Evolutionary conservation across 2,888 invertebrate species (phyloP), one percentile per base, ranked within the genome.

Genomic region (Diaphora mendica): DNA sequence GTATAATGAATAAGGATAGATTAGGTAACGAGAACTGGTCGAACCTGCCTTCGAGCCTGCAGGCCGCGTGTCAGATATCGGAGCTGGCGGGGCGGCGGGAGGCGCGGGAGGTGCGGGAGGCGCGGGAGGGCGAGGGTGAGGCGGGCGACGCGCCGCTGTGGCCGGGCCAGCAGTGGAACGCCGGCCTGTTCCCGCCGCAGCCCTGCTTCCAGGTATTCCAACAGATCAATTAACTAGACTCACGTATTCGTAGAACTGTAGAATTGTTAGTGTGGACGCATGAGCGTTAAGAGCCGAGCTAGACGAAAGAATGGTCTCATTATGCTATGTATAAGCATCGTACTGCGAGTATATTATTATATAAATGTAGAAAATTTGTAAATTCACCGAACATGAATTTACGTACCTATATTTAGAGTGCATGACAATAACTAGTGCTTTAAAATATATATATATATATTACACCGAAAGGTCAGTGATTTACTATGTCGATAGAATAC

Each of bases 41-140:
- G 73, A 96, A 96, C 77, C 90, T 97, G 85, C 97, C 97, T 73
- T 96, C 96, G 84, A 96, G 94, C 79, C 90, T 97, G 90, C 97
- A 97, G 88, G 96, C 92, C 83, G 96, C 97, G 77, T 97, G 97
- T 84, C 97, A 97, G 90, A 97, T 97, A 84, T 96, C 96, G 66
- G 97, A 96, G 86, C 83, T 96, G 79, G 90, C 91, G 39, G 90
- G 91, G 69, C 87, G 93, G 76, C 91, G 91, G 68, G 91, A 88
- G 79, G 74, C 79, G 71, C 87, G 85, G 33, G 90, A 90, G 77
- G 90, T 35, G 86, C 30, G 91, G 90, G 82, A 39, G 84, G 70
- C 7, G 90, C 87, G 73, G 84, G 79, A 5, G 80, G 75, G 44
- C 44, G 44, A 15, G 55, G 75, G 82, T 23, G 39, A 39, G 39